Evolutionary conservation across 2,113 vertebrate genomes (phyloP).

Genomic region (Hipposideros armiger): DNA sequence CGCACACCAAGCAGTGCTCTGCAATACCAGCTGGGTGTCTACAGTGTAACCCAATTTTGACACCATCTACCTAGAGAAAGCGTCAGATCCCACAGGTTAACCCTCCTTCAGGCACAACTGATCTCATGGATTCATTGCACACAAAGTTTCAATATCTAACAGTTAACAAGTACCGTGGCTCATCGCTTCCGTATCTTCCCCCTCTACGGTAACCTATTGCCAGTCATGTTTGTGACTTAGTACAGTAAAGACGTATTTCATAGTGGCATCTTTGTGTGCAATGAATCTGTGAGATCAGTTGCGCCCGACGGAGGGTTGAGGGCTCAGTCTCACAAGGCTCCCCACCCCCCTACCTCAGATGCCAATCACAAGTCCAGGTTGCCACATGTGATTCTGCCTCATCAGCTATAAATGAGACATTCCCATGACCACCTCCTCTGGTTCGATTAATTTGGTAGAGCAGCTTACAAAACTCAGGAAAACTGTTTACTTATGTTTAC

Average conservation of each 20-base stretch:
- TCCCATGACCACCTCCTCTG: neutral
- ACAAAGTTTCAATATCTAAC: too few species aligned
- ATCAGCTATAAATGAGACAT: neutral
- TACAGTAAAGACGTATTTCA: too few species aligned
- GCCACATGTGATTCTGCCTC: neutral
- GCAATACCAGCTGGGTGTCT: neutral
- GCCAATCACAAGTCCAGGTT: neutral
- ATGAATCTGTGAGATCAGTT: too few species aligned
- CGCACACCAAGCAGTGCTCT: neutral
- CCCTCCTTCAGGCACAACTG: too few species aligned
- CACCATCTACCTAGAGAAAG: neutral
- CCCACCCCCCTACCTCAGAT: neutral
- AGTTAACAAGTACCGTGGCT: too few species aligned
- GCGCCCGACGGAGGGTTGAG: too few species aligned
- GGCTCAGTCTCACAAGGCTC: neutral
- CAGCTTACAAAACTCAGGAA: neutral
- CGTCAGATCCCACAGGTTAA: neutral
- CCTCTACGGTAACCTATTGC: too few species aligned
- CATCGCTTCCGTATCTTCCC: too few species aligned
- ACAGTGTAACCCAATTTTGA: neutral
- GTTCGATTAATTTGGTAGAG: neutral
- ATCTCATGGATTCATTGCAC: too few species aligned
- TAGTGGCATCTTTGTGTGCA: too few species aligned
- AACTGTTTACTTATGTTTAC: neutral
- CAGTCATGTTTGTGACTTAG: too few species aligned